These are phyloP conservation scores for Callitettix versicolor DNA, from an alignment of 1,140 invertebrate genomes.

Conservation along the genomic window DNA sequence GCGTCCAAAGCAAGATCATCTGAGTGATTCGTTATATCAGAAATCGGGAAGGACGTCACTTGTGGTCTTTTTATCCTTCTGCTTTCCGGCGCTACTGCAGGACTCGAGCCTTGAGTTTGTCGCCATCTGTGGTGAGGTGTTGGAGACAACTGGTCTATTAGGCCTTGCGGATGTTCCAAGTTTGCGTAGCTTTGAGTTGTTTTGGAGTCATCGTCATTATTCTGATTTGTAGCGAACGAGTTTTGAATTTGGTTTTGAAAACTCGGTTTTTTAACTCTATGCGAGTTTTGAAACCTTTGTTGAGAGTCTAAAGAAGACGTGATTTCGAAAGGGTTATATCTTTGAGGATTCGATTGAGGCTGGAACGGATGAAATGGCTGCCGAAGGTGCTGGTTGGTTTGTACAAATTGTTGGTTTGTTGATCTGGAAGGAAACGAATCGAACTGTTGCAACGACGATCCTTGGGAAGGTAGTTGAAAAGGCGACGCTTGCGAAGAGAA, in stretches of 20 bases:
- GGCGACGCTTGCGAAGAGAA: conserved; percentile 7
- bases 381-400: conserved; percentile 24
- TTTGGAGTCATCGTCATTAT: conserved; percentile 12
- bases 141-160: conserved; percentile 17
- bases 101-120: conserved; percentile 5
- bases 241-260: conserved; percentile 13
- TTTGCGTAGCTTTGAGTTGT: conserved; percentile 17
- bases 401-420: conserved; percentile 12
- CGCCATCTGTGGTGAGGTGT: conserved; percentile 20
- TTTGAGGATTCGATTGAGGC: background rate
- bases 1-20: background rate
- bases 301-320: background rate
- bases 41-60: background rate
- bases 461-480: conserved; percentile 5
- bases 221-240: conserved; percentile 12
- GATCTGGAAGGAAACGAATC: background rate
- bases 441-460: conserved; percentile 1
- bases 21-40: background rate
- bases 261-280: conserved; percentile 9
- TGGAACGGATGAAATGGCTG: conserved; percentile 23
- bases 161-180: conserved; percentile 16
- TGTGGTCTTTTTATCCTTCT: background rate
- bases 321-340: conserved; percentile 6
- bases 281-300: conserved; percentile 7
- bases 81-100: background rate